A percentile compares a stretch with the other conserved stretches of the same genome.
Conservation (phyloP, 1,140 invertebrate species). For the Andrena cerasifolii region DNA sequence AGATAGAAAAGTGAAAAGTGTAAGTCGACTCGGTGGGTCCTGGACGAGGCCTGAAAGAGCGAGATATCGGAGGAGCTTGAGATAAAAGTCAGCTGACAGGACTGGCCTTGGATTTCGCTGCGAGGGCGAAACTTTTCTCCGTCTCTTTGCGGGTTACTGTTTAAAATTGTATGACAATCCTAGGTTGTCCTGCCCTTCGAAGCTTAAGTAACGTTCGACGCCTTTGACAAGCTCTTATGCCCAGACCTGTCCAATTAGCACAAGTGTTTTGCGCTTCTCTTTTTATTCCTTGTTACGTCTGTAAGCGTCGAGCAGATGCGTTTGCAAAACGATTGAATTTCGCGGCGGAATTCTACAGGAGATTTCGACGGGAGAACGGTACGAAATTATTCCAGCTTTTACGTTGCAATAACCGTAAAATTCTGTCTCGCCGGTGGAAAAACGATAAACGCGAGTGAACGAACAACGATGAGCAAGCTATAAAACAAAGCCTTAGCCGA, state of each 20-base stretch:
- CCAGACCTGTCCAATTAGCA: too few relatives aligned
- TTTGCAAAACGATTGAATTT: too few relatives aligned
- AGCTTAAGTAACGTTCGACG: background rate
- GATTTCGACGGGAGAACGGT: background rate
- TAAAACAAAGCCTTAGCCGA: conserved; percentile 32
- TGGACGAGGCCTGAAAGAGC: background rate
- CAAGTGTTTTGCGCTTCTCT: too few relatives aligned
- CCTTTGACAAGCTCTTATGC: too few relatives aligned
- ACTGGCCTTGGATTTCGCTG: background rate
- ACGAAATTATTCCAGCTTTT: background rate
- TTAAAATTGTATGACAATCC: background rate
- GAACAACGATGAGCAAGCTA: conserved; percentile 14
- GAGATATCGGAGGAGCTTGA: background rate
- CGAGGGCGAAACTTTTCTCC: too few relatives aligned
- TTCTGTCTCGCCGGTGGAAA: conserved; percentile 21
- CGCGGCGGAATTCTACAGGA: background rate
- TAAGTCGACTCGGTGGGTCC: background rate
- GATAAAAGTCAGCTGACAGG: background rate
- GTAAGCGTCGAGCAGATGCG: too few relatives aligned
- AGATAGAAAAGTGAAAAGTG: conserved; percentile 8
- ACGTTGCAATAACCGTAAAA: background rate
- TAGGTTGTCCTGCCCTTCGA: background rate
- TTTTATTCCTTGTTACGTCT: too few relatives aligned
- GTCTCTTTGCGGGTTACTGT: background rate
- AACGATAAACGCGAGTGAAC: background rate